Evolutionary conservation across 1,140 invertebrate species (phyloP), one percentile per base, ranked within the genome.

Genomic region (Coptotermes formosanus): DNA sequence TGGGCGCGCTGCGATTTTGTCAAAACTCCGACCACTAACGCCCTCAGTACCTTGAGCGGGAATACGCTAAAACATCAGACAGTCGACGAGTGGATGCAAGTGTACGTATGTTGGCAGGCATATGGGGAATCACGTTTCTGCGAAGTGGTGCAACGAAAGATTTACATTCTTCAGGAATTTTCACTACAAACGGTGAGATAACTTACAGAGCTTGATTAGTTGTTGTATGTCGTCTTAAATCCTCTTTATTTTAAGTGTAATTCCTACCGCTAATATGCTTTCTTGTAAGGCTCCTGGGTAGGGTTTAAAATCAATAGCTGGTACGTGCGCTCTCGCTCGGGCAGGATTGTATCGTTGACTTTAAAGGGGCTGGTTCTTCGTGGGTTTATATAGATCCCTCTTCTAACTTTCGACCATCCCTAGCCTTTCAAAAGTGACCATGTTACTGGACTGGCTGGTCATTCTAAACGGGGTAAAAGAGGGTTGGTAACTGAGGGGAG

Each of bases 21-120:
- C 59, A 64, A 64, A 64, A 64, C 64, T 75, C 64, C 64, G 25
- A 75, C 64, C 64, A 75, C 64, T 75, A 75, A 75, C 64, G 64
- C 64, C 64, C 64, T 75, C 64, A 75, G 64, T 75, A 75, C 30
- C 64, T 75, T 8, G 64, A 30, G 64, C 64, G 64, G 64, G 64
- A 75, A 75, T 75, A 75, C 30, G 64, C 64, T 75, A 75, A 75
- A 75, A 75, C 64, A 75, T 11, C 64, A 75, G 64, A 75, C 64
- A 75, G 64, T 75, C 64, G 64, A 75, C 64, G 64, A 75, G 64
- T 75, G 64, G 64, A 75, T 30, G 64, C 64, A 75, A 75, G 64
- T 12, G 59, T 64, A 64, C 59, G 64, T 30, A 75, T 75, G 64
- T 25, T 75, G n/a, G 64, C 64, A 30, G n/a, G 19, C 64, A 75